These are phyloP conservation scores for Pseudocheirus occidentalis DNA, from an alignment of 2,797 vertebrate genomes.

Conservation along the genomic window DNA sequence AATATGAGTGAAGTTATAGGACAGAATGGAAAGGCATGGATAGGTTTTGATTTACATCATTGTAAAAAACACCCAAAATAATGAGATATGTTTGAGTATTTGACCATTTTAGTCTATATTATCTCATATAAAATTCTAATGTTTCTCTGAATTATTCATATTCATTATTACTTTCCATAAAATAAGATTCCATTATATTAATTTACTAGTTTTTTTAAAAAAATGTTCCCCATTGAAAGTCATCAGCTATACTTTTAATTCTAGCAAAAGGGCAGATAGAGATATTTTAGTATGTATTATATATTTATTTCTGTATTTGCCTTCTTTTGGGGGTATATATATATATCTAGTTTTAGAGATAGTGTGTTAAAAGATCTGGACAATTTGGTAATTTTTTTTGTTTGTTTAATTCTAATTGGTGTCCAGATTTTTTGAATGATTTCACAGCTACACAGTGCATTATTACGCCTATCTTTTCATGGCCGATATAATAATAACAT, in stretches of 20 bases:
- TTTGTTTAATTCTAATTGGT: not conserved
- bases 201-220: not conserved
- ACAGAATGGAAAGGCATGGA: not conserved
- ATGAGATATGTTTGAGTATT: not conserved
- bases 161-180: not conserved
- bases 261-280: not conserved
- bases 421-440: not conserved
- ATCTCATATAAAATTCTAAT: not conserved
- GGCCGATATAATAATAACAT: not conserved
- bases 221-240: not conserved
- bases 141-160: not conserved
- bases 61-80: not conserved
- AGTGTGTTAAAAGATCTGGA: not conserved
- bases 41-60: not conserved
- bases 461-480: not conserved
- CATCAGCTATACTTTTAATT: not conserved
- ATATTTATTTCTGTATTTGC: not conserved
- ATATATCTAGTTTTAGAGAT: not conserved
- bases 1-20: not conserved
- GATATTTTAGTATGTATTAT: not conserved
- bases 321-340: not conserved
- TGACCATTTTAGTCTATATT: not conserved
- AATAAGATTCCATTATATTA: not conserved
- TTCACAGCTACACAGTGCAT: not conserved
- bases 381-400: not conserved